Percentiles rank a stretch among this genome's conserved stretches.
Conservation (phyloP, 1,140 invertebrate species). For the Copidosoma floridanum region DNA sequence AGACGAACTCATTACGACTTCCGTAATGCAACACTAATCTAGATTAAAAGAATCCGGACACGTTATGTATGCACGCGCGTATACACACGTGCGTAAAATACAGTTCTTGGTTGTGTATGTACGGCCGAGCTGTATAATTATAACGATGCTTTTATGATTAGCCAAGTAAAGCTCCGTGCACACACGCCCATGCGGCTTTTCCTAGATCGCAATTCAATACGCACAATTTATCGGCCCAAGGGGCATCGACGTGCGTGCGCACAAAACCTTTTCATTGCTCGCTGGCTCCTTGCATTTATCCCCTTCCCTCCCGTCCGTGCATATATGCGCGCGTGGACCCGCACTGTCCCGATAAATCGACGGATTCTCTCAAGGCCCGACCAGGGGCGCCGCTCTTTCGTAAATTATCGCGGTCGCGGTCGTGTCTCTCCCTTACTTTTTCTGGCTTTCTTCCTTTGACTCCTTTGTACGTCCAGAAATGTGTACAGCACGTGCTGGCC, state of each 20-base stretch:
- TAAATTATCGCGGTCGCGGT: background rate
- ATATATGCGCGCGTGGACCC: too few species aligned
- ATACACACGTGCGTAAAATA: too few species aligned
- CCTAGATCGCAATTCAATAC: background rate
- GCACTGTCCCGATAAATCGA: background rate
- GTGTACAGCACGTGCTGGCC: background rate
- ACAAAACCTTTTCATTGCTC: background rate
- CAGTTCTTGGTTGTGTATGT: too few species aligned
- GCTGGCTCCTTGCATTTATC: background rate
- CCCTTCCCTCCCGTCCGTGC: background rate
- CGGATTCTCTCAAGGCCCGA: background rate
- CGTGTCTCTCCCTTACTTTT: constrained; percentile 4
- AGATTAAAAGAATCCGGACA: background rate
- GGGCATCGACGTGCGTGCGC: background rate
- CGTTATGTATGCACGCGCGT: too few species aligned
- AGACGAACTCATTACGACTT: background rate
- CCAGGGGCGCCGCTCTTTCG: too few species aligned
- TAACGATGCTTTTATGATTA: constrained; percentile 14
- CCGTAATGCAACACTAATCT: constrained; percentile 1
- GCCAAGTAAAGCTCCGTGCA: too few species aligned
- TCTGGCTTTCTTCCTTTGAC: too few species aligned
- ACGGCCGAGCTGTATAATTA: constrained; percentile 1
- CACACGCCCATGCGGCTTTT: background rate
- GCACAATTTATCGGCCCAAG: constrained; percentile 2
- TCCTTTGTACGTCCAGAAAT: background rate